phyloP scores from a whole-genome alignment of 2,113 vertebrate genomes.

The Pogona vitticeps region DNA sequence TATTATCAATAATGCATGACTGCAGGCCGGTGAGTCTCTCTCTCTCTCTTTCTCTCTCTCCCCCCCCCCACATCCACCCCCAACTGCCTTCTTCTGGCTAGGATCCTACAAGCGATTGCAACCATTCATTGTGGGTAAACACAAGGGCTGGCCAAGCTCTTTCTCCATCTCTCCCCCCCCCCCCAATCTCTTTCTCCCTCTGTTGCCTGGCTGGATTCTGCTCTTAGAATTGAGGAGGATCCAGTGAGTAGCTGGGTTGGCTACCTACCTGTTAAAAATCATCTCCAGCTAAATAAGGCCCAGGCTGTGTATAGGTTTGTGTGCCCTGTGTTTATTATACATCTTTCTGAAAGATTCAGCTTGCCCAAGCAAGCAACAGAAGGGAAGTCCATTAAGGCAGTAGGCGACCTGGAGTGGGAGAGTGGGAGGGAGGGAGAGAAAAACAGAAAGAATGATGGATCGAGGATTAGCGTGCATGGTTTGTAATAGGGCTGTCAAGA shows the following conservation, averaged over 20 bases:
- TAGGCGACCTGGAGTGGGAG: not conserved
- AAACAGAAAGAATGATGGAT: not conserved
- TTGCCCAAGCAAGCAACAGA: not conserved
- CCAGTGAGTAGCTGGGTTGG: too few species aligned
- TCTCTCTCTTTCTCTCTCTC: accelerated
- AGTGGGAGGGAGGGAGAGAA: not conserved
- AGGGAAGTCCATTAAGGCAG: not conserved
- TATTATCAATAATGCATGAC: conserved; percentile 52
- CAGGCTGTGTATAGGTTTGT: too few species aligned
- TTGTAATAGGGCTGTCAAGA: not conserved
- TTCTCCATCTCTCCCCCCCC: not conserved
- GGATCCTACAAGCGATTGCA: conserved; percentile 20
- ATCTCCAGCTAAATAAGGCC: too few species aligned
- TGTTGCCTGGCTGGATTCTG: too few species aligned
- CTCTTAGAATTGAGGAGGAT: too few species aligned
- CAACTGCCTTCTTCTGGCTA: not conserved
- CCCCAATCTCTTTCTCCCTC: too few species aligned
- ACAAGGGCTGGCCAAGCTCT: not conserved
- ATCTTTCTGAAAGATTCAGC: too few species aligned
- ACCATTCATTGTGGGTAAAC: conserved; percentile 1
- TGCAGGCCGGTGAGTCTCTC: not conserved
- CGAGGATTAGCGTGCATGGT: not conserved
- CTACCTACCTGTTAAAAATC: not conserved
- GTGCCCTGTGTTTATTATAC: too few species aligned
- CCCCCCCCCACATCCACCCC: too few species aligned